Evolutionary conservation across 2,113 vertebrate genomes (phyloP).

Genomic region (Ophthalmolycus amberensis): DNA sequence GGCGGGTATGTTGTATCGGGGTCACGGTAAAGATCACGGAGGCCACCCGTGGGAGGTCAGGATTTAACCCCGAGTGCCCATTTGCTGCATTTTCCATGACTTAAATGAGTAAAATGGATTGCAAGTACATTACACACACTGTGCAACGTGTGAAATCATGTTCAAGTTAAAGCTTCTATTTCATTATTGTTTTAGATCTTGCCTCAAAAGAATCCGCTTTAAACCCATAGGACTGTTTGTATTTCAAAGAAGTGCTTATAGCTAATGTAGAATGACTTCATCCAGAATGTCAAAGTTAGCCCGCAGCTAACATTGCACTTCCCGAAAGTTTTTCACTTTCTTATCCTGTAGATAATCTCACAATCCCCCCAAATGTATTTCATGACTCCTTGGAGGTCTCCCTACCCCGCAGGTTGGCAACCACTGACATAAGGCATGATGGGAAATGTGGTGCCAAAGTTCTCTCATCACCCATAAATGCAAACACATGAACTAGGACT

Average conservation of each 20-base stretch:
- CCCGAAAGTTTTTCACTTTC: background rate
- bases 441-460: background rate
- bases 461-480: background rate
- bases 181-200: background rate
- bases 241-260: background rate
- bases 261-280: background rate
- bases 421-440: background rate
- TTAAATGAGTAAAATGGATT: constrained; percentile 17
- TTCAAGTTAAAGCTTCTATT: background rate
- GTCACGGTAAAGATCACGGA: constrained; percentile 24
- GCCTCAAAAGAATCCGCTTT: background rate
- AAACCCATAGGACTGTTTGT: background rate
- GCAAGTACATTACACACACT: background rate
- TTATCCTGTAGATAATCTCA: background rate
- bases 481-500: background rate
- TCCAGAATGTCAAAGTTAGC: background rate
- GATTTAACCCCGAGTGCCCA: constrained; percentile 11
- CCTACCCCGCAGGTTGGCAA: background rate
- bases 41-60: constrained; percentile 24
- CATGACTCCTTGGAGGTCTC: background rate
- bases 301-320: background rate
- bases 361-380: background rate
- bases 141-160: background rate
- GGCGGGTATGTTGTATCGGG: constrained; percentile 43
- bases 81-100: constrained; percentile 1